phyloP scores from a whole-genome alignment of 1,140 invertebrate genomes.

The Zaprionus camerounensis region DNA sequence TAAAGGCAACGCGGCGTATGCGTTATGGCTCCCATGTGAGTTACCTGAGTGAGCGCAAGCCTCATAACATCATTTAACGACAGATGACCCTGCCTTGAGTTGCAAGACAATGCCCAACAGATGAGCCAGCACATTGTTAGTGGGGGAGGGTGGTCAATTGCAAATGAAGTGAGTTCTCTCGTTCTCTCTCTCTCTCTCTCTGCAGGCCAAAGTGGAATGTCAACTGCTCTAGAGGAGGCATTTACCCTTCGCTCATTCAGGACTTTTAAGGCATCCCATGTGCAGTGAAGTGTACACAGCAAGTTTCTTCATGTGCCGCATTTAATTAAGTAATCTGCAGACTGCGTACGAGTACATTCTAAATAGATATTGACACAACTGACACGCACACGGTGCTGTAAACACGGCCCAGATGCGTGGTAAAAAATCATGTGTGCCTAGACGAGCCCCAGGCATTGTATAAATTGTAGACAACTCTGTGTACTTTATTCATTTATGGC shows the following conservation, averaged over 20 bases:
- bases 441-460: background rate
- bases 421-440: constrained; percentile 4
- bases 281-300: constrained; percentile 26
- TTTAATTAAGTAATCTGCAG: constrained; percentile 65
- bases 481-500: background rate
- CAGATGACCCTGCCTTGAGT: constrained; percentile 7
- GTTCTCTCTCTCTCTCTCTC: background rate
- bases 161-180: background rate
- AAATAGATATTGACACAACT: constrained; percentile 69
- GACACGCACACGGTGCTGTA: constrained; percentile 39
- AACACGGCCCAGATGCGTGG: constrained; percentile 15
- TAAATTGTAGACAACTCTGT: background rate
- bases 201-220: background rate
- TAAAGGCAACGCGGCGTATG: constrained; percentile 60
- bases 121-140: background rate
- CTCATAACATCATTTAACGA: constrained; percentile 33
- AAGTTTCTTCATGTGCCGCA: constrained; percentile 44
- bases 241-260: background rate
- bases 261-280: constrained; percentile 17
- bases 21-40: constrained; percentile 65
- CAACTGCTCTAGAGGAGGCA: background rate
- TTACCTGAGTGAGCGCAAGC: constrained; percentile 36
- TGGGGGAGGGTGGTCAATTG: background rate
- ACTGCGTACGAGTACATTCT: constrained; percentile 25
- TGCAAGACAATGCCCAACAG: constrained; percentile 20